These are phyloP conservation scores for Heliconius charithonia DNA, from an alignment of 2,888 invertebrate species.

Conservation along the genomic window DNA sequence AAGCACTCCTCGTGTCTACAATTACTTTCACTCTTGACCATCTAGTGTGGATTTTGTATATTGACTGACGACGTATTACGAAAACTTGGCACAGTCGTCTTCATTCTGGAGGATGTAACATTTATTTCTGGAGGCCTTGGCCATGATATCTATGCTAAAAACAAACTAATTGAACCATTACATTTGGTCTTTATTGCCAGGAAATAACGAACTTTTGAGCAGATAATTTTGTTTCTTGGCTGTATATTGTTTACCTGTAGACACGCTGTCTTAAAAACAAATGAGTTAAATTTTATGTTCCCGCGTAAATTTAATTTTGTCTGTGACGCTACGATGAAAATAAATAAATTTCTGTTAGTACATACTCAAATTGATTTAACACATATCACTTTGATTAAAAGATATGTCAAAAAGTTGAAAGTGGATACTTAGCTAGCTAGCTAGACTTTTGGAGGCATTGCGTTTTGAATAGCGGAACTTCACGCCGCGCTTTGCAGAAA, in stretches of 20 bases:
- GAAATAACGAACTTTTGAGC: constrained; percentile 43
- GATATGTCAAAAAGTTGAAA: background rate
- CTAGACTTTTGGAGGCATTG: background rate
- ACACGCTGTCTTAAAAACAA: constrained; percentile 31
- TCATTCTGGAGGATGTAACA: constrained; percentile 75
- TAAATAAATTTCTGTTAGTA: background rate
- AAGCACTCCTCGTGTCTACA: constrained; percentile 55
- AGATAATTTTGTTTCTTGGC: constrained; percentile 16
- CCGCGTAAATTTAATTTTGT: constrained; percentile 33
- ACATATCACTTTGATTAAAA: background rate
- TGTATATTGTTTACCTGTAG: constrained; percentile 25
- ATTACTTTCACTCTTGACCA: constrained; percentile 59
- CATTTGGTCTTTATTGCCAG: constrained; percentile 54
- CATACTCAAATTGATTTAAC: background rate
- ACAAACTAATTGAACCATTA: constrained; percentile 50
- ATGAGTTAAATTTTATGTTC: constrained; percentile 43
- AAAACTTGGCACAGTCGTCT: constrained; percentile 70
- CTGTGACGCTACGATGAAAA: constrained; percentile 5
- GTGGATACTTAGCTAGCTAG: background rate
- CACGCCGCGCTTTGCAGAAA: background rate
- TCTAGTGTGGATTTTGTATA: constrained; percentile 63
- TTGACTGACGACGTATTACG: constrained; percentile 68
- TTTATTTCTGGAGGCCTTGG: constrained; percentile 82
- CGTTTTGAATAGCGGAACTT: background rate
- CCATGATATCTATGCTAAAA: constrained; percentile 59